Base-by-base conservation (phyloP, 2,888 invertebrate genomes). In the Scaptomyza cyrtandrae region DNA sequence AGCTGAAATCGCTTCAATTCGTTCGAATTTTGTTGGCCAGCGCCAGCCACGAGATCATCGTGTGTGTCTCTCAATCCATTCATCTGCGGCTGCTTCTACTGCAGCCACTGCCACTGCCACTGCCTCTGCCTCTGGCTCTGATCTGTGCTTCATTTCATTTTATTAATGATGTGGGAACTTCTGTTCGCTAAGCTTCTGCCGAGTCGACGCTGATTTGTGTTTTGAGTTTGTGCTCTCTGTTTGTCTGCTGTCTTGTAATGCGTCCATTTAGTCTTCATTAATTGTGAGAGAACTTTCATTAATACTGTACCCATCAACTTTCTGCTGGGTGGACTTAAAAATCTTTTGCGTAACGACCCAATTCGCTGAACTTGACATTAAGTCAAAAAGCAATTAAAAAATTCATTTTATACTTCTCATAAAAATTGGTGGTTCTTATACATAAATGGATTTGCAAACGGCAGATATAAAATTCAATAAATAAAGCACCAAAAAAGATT, bases 101-200 rank as follows among this genome's bases (percentile, higher is more conserved):
- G 9, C 14, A 16, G 14, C 9, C 41, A 16, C 16, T 14, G 14
- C 5, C 39, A 14, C 39, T 39, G 14, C n/a, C 6, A 24, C 16
- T 41, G 16, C 4, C 41, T 7, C 16, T 52, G 52, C 39, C 27
- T 53, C 19, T 58, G 39, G 39, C 33, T 13, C 29, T 49, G 56
- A 57, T 62, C 37, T 37, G 41, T 59, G 50, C 37, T 39, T 52
- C 39, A 60, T 58, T 71, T 52, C 41, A 56, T 44, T 58, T 58
- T 81, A 82, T 89, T 86, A 89, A 88, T 86, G 86, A 86, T 89
- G 89, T 89, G 86, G 88, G 88, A 86, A 86, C 78, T 88, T 84
- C 88, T 84, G 88, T 88, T 69, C 75, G 46, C 63, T 58, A 61
- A 65, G 52, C 55, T 62, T 62, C 37, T 69, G 41, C 46, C 16